Conservation (phyloP, 2,113 vertebrate species). For the Macquaria ambigua region DNA sequence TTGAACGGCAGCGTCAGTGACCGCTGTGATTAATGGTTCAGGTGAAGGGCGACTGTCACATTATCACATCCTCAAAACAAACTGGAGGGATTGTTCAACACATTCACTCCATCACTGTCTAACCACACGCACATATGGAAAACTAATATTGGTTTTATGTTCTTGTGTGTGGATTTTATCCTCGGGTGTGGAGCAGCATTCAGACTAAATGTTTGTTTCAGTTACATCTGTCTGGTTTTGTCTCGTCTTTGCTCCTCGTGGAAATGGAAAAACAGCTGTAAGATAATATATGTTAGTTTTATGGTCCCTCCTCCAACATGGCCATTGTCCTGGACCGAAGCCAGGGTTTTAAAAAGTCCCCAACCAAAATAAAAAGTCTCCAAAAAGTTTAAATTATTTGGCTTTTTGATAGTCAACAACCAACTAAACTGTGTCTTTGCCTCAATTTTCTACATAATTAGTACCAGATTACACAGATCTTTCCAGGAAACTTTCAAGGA, state of each 20-base stretch:
- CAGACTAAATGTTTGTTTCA: background rate
- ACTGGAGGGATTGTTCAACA: background rate
- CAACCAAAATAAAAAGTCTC: background rate
- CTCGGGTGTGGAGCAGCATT: background rate
- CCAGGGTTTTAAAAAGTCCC: background rate
- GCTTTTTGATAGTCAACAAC: background rate
- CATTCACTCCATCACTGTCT: background rate
- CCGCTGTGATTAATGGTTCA: background rate
- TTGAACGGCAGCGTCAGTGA: background rate
- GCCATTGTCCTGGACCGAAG: background rate
- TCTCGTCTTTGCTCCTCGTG: background rate
- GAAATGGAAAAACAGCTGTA: background rate
- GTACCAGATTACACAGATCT: background rate
- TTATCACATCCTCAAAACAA: background rate
- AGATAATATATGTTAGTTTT: background rate
- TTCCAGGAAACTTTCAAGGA: background rate
- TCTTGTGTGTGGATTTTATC: background rate
- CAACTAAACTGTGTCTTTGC: too few species aligned
- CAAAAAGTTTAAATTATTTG: background rate
- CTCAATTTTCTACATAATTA: background rate
- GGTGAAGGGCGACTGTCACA: background rate
- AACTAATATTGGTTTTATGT: background rate
- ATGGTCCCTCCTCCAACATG: background rate
- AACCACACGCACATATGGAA: background rate
- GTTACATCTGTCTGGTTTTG: background rate